Percentiles rank a stretch among this genome's conserved stretches.
Evolutionary conservation across 2,797 vertebrate genomes (phyloP).

Genomic region (Molossus molossus): DNA sequence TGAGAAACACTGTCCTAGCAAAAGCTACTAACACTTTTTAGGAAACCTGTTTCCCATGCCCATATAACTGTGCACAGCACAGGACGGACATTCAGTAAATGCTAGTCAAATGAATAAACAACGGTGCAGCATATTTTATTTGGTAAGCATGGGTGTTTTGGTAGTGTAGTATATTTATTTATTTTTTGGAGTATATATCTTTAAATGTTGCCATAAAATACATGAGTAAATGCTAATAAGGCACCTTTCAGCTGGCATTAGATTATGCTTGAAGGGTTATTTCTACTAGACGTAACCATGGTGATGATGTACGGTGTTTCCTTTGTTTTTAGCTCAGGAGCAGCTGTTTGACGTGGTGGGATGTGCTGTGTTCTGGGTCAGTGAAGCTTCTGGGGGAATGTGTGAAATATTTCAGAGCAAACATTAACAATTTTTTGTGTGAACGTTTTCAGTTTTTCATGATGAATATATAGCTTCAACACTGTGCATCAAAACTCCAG

Average conservation of each 20-base stretch:
- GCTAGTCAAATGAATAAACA: constrained; percentile 30
- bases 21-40: not conserved
- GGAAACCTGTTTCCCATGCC: not conserved
- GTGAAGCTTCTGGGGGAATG: not conserved
- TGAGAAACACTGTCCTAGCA: not conserved
- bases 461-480: not conserved
- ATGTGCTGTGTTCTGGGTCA: not conserved
- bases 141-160: not conserved
- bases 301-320: not conserved
- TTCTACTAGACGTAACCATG: not conserved
- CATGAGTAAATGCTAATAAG: not conserved
- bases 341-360: not conserved
- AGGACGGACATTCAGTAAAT: not conserved
- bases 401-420: constrained; percentile 43
- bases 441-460: not conserved
- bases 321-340: not conserved
- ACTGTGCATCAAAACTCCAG: constrained; percentile 24
- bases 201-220: not conserved
- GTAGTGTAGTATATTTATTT: not conserved
- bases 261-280: not conserved
- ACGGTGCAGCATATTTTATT: not conserved
- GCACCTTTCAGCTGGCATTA: not conserved
- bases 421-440: not conserved
- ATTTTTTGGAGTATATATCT: not conserved
- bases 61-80: not conserved